Base-by-base conservation (phyloP, 2,113 vertebrate species). In the Eptesicus fuscus region DNA sequence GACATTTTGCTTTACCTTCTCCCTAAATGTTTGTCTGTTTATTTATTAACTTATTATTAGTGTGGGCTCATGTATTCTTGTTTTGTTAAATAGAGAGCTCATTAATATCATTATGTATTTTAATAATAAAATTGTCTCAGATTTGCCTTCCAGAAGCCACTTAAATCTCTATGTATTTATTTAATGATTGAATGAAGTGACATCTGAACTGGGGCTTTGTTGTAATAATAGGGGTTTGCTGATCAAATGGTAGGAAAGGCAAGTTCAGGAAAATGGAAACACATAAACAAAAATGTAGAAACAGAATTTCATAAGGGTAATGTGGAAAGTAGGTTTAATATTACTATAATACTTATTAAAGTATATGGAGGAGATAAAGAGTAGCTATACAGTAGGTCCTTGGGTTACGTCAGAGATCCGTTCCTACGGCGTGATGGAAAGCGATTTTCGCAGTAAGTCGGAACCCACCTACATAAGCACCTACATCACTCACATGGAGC, bases 1-100 rank as follows among this genome's bases (percentile, higher is more conserved):
- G 16, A 23, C 14, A 42, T 88, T 87, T 13, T 67, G 42, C 8
- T 83, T 5, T 44, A 30, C 8, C 18, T 83, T 77, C 25, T 47
- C 28, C 32, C 16, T 14, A 37, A 82, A 63, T 77, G 25, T 86
- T 78, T 73, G 32, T 74, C 59, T 83, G 18, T 74, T 71, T 49
- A 49, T 88, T 69, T 23, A 83, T 69, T n/a, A n/a, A 69, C 17
- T 88, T 65, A 22, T 71, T 63, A 71, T 71, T 20, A 73, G 11
- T 61, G 25, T 71, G 47, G 42, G 20, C 4, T 70, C 40, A 37
- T 30, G 9, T n/a, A 40, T 69, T 85, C 32, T 63, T 95, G 9
- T 84, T 95, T 89, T 93, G 32, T 40, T 90, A 89, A 83, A 10
- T 77, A 35, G 22, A 80, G 37, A 92, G 88, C 14, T 85, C 30